Percentiles rank a stretch among this genome's conserved stretches.
phyloP scores from a whole-genome alignment of 2,797 vertebrate species.

The Spinibarbus caldwelli region DNA sequence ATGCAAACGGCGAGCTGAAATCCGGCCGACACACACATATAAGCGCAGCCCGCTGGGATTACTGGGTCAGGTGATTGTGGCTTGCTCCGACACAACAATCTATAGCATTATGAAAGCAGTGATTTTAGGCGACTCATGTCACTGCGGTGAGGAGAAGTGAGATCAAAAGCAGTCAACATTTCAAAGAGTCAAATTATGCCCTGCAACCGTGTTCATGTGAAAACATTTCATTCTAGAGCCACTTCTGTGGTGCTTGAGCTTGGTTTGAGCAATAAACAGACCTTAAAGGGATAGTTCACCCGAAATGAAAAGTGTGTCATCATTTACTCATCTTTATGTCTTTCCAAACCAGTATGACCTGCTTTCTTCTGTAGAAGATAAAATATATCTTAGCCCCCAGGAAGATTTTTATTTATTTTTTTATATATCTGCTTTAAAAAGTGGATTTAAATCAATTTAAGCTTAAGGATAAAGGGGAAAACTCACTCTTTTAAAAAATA shows the following conservation, averaged over 20 bases:
- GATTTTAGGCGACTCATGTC: neutral
- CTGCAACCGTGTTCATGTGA: neutral
- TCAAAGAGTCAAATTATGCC: neutral
- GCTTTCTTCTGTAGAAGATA: neutral
- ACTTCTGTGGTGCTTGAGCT: neutral
- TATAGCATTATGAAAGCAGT: conserved; percentile 17
- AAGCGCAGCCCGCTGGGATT: conserved; percentile 45
- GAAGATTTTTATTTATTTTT: neutral
- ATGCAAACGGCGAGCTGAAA: neutral
- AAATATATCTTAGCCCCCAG: neutral
- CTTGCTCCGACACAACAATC: conserved; percentile 9
- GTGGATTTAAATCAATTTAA: neutral
- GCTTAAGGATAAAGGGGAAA: neutral
- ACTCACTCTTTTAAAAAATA: neutral
- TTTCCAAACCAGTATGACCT: neutral
- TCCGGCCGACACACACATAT: conserved; percentile 21
- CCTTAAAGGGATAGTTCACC: neutral
- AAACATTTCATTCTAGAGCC: neutral
- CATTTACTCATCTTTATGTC: neutral
- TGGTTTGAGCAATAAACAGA: neutral
- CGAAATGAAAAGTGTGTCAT: neutral
- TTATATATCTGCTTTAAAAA: neutral
- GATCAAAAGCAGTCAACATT: neutral
- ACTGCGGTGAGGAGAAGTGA: neutral
- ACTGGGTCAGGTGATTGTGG: conserved; percentile 53